These are phyloP conservation scores for Albula goreensis DNA, from an alignment of 2,113 vertebrate species.

Conservation along the genomic window DNA sequence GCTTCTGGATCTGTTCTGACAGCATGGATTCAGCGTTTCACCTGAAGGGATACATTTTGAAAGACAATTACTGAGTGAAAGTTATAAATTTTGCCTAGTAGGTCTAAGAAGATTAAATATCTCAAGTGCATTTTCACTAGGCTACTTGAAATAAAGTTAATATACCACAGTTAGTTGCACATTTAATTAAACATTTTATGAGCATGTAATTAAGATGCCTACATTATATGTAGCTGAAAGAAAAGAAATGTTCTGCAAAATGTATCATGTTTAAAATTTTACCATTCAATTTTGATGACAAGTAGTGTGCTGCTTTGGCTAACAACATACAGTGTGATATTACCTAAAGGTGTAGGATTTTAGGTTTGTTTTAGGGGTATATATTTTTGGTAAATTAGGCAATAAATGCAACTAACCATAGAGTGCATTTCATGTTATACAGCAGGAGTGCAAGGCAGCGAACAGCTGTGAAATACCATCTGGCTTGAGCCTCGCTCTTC, in stretches of 20 bases:
- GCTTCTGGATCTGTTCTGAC: neutral
- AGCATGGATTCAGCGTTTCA: neutral
- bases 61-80: neutral
- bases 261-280: no score
- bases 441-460: neutral
- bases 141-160: neutral
- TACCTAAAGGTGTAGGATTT: no score
- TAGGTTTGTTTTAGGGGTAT: neutral
- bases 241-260: no score
- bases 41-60: slow-evolving; percentile 4
- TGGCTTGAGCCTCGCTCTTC: slow-evolving; percentile 16
- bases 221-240: no score
- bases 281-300: no score
- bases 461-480: slow-evolving; percentile 29
- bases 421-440: neutral
- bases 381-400: neutral
- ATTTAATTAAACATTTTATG: neutral
- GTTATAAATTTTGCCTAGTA: neutral
- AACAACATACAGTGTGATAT: neutral
- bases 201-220: no score
- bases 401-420: neutral
- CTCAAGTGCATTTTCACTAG: neutral
- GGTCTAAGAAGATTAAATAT: neutral
- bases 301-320: no score
- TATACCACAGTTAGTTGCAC: neutral